phyloP scores from a whole-genome alignment of 2,113 vertebrate genomes.

The Furnarius figulus region DNA sequence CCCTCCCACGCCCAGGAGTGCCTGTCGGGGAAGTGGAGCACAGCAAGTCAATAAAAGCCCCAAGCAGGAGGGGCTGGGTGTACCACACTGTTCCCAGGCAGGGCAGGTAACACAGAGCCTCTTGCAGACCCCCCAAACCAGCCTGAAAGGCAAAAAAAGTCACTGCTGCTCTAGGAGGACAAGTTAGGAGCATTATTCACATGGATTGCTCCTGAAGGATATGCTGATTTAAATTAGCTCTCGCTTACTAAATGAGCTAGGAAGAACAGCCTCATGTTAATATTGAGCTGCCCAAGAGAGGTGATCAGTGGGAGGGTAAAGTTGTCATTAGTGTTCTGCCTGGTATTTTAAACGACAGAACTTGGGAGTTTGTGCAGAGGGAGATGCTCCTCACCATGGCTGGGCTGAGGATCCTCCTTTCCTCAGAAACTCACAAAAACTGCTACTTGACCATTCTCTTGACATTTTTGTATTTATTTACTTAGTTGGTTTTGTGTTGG shows the following conservation, averaged over 20 bases:
- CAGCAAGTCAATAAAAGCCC: neutral
- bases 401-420: neutral
- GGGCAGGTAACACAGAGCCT: neutral
- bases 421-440: neutral
- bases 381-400: accelerated
- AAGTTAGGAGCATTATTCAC: neutral
- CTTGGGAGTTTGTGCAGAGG: neutral
- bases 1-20: neutral
- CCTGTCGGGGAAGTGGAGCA: neutral
- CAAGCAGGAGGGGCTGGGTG: neutral
- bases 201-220: slow-evolving; percentile 11
- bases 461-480: neutral
- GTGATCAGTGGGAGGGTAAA: slow-evolving; percentile 15
- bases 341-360: neutral
- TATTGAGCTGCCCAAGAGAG: slow-evolving; percentile 17
- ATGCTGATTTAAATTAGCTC: neutral
- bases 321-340: neutral
- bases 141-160: neutral
- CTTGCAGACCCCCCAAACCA: neutral
- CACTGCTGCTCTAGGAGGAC: neutral
- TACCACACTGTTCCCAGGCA: neutral
- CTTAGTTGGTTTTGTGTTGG: neutral
- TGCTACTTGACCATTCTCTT: accelerated
- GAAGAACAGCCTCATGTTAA: slow-evolving; percentile 7
- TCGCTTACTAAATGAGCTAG: slow-evolving; percentile 13